phyloP scores from a whole-genome alignment of 2,888 invertebrate species.

The Ariolimax columbianus region DNA sequence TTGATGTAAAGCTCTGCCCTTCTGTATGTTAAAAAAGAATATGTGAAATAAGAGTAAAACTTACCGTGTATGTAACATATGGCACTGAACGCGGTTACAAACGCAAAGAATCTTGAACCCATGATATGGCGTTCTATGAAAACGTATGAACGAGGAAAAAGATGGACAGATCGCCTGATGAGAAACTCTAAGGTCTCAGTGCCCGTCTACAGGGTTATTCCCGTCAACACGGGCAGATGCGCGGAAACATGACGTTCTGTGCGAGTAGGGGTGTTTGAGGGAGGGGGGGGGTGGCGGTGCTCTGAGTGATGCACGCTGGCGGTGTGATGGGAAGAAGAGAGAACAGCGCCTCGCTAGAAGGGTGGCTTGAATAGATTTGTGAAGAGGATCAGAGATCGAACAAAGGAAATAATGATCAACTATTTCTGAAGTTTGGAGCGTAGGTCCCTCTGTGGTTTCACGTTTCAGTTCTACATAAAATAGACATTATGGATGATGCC shows the following conservation, averaged over 20 bases:
- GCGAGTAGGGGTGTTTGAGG: neutral
- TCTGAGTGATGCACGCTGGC: neutral
- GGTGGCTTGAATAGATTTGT: neutral
- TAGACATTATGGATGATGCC: no score
- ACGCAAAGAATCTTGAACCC: neutral
- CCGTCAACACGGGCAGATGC: neutral
- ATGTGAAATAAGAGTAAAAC: neutral
- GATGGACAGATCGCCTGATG: slow-evolving; percentile 2
- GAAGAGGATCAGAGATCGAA: neutral
- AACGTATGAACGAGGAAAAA: neutral
- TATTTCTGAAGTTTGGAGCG: no score
- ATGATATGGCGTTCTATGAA: neutral
- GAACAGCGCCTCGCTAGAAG: neutral
- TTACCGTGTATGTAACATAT: neutral
- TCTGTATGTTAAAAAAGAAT: no score
- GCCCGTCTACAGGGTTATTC: slow-evolving; percentile 10
- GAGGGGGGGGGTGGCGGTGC: neutral
- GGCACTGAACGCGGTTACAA: neutral
- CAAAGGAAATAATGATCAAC: neutral
- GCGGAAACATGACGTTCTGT: slow-evolving; percentile 23
- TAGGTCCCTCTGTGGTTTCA: no score
- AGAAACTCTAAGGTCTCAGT: slow-evolving; percentile 1
- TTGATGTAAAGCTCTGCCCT: neutral
- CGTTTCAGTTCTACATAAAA: no score
- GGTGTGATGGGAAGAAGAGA: no score